Base-by-base conservation (phyloP, 2,113 vertebrate species). In the Cheilinus undulatus region DNA sequence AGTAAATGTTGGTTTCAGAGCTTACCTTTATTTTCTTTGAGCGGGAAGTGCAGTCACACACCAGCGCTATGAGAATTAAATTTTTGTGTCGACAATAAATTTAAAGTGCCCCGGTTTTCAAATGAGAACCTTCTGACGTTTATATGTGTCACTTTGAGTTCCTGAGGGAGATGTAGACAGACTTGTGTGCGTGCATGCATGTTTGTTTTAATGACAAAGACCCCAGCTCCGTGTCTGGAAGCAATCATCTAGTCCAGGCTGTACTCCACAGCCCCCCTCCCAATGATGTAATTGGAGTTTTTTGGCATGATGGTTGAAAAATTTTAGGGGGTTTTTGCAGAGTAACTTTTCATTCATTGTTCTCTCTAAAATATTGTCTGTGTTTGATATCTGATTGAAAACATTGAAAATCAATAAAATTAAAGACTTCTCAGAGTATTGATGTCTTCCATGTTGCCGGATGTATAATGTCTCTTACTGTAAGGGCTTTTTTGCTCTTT, bases 271-370 rank as follows among this genome's bases (percentile, higher is more conserved):
- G 28, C 87, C 89, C 90, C n/a, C 86, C 88, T 90, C 87, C 88
- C 91, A 76, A 84, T 93, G 92, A 93, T 88, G 92, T 92, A 89
- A 93, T 86, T 80, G 45, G 59, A 89, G 84, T 85, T 83, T 84
- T 86, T 82, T 59, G 69, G 69, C 61, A 40, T 80, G 68, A 84
- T 38, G 61, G 38, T 80, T 73, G 14, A 23, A 58, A 56, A 71
- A 80, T 71, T 69, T 83, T 73, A 38, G 61, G 77, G 83, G 86
- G 58, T 43, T 84, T 86, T 84, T 81, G 50, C 62, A 53, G 67
- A 60, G 45, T 38, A 32, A 28, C 9, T 43, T 87, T 82, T 82
- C 61, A 79, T 83, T 79, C 60, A 87, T 83, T 74, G 42, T 0
- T 5, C 27, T 70, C 42, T 24, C 38, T 45, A 0, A 5, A 49